Base-by-base conservation (phyloP, 2,888 invertebrate genomes). In the Ptilodon capucinus region DNA sequence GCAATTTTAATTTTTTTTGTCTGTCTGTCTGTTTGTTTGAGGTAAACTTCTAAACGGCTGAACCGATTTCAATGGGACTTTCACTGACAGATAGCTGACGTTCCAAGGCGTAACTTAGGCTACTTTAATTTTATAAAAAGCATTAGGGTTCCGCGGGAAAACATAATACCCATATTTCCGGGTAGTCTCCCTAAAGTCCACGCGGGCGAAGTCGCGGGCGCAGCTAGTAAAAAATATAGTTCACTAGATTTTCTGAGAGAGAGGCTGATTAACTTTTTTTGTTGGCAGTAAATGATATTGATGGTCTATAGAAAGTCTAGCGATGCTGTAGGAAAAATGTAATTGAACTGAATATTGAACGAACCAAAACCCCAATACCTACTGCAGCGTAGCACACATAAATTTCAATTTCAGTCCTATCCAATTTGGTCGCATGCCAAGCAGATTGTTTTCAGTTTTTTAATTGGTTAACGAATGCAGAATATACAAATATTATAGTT, bases 381-480 rank as follows among this genome's bases (percentile, higher is more conserved):
- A 30, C 18, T 41, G 11, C 23, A 9, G 18, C 11, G 40, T 25
- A 39, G 44, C 21, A 16, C 17, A 19, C n/a, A n/a, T n/a, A n/a
- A n/a, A 44, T 57, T 55, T 60, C 51, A 51, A 54, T 62, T 56
- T 42, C 25, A 49, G 42, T 44, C 39, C 40, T 28, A 40, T 51
- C 39, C 51, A 51, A 56, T 60, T 64, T 62, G 60, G 57, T 46
- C 21, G 35, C 36, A 35, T 55, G 63, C 66, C 66, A 62, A 57
- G 28, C 28, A 51, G 43, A 43, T 46, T 49, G 19, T n/a, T 40
- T 60, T 50, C 32, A 44, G 41, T 53, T 48, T 19, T n/a, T 34
- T 51, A 48, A 59, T 62, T 59, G 48, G 38, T 45, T 41, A n/a
- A n/a, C 5, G 1, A 17, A 32, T 35, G 38, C 40, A 16, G n/a